Evolutionary conservation across 2,888 invertebrate species (phyloP), one percentile per base, ranked within the genome.

Genomic region (Hypomecis atomaria): DNA sequence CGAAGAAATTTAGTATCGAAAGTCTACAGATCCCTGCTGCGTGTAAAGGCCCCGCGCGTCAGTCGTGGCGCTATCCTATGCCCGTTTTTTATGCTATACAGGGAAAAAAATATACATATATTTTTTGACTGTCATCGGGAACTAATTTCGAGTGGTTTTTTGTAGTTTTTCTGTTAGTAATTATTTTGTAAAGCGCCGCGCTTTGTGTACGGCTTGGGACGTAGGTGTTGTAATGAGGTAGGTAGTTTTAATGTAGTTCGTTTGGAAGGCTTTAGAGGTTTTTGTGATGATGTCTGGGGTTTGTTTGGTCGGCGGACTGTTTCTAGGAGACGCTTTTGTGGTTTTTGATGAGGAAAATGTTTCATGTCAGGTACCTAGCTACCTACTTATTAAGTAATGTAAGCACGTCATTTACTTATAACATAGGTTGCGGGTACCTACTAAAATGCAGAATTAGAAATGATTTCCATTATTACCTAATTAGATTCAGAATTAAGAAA

Each of bases 91-190:
- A 52, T 50, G 7, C 52, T 23, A 50, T 85, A 78, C 71, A 74
- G 75, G 71, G 79, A 85, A 89, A 87, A 89, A 89, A 88, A 84
- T 81, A 81, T 85, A 88, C 84, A 86, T 86, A 89, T 89, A 90
- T 90, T 91, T 91, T 90, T 91, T 84, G 86, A 89, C 89, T 92
- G 92, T 92, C 92, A 92, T 92, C 92, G 92, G 87, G 91, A 92
- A 92, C 91, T 92, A 91, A 92, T 92, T 91, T 92, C 84, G 86
- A 76, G 80, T 77, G 77, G 85, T 86, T 91, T 89, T 90, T 90
- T 90, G 86, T 90, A 81, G 85, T 88, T 87, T 89, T 87, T 86
- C 83, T 86, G 83, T 83, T 85, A 83, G 84, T 87, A 85, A 86
- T 89, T 88, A 88, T 90, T 89, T 86, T 79, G 85, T 88, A 83